These are phyloP conservation scores for Crotalus helleri DNA, from an alignment of 2,113 vertebrate species.

Conservation along the genomic window DNA sequence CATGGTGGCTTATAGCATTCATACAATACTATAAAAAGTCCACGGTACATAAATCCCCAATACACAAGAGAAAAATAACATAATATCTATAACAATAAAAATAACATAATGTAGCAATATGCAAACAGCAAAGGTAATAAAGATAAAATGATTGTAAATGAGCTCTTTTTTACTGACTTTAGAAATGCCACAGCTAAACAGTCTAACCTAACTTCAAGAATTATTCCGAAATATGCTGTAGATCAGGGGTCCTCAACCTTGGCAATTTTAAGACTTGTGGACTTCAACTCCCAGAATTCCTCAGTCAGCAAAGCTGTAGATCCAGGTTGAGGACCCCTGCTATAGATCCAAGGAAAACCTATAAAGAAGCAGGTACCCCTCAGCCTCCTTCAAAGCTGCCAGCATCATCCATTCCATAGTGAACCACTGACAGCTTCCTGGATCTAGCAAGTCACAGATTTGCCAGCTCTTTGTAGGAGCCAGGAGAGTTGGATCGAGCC, in stretches of 20 bases:
- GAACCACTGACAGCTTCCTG: background rate
- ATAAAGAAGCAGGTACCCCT: background rate
- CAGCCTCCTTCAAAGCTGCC: background rate
- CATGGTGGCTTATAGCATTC: background rate
- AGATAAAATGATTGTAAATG: background rate
- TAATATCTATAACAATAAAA: background rate
- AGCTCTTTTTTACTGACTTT: background rate
- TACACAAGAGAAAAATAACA: background rate
- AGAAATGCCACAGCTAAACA: background rate
- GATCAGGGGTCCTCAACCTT: no score
- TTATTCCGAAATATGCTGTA: background rate
- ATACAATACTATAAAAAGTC: background rate
- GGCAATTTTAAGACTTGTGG: no score
- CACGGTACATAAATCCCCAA: background rate
- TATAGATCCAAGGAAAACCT: background rate
- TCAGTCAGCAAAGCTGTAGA: no score
- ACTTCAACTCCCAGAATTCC: no score
- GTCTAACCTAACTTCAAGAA: background rate
- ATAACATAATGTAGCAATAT: background rate
- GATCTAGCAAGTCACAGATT: background rate
- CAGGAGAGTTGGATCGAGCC: background rate
- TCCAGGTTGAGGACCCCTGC: no score
- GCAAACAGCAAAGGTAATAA: background rate
- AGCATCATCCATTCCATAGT: background rate
- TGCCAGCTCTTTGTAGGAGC: background rate